phyloP scores from a whole-genome alignment of 2,113 vertebrate genomes.

The Lophura nycthemera region DNA sequence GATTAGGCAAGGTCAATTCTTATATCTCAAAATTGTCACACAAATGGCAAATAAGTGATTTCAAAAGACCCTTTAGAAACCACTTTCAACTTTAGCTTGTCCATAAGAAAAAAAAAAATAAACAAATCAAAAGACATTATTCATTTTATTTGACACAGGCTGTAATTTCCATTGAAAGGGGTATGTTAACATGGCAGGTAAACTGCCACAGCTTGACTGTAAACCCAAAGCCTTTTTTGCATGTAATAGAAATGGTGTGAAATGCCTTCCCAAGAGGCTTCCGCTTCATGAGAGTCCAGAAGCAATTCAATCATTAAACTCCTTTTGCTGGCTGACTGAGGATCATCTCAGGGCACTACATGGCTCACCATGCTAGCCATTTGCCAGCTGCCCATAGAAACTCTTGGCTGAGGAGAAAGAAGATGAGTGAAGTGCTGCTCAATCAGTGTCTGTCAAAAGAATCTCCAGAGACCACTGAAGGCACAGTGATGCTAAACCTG shows the following conservation, averaged over 20 bases:
- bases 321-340: not conserved
- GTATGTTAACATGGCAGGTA: not conserved
- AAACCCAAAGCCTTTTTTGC: not conserved
- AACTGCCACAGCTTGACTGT: not conserved
- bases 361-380: not conserved
- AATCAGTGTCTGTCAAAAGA: not conserved
- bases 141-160: not conserved
- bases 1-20: not conserved
- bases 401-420: not conserved
- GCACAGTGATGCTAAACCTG: not conserved
- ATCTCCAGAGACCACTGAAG: not conserved
- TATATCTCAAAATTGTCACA: not conserved
- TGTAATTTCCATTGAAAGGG: constrained; percentile 8
- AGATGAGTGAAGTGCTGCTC: not conserved
- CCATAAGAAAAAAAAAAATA: not conserved
- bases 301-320: not conserved
- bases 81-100: not conserved
- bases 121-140: not conserved
- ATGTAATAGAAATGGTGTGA: not conserved
- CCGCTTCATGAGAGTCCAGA: not conserved
- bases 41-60: not conserved
- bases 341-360: accelerated
- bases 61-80: constrained; percentile 8
- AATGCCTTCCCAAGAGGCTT: not conserved
- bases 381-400: accelerated